Percentiles rank a stretch among this genome's conserved stretches.
Conservation (phyloP, 2,888 invertebrate species). For the Agriopis marginaria region DNA sequence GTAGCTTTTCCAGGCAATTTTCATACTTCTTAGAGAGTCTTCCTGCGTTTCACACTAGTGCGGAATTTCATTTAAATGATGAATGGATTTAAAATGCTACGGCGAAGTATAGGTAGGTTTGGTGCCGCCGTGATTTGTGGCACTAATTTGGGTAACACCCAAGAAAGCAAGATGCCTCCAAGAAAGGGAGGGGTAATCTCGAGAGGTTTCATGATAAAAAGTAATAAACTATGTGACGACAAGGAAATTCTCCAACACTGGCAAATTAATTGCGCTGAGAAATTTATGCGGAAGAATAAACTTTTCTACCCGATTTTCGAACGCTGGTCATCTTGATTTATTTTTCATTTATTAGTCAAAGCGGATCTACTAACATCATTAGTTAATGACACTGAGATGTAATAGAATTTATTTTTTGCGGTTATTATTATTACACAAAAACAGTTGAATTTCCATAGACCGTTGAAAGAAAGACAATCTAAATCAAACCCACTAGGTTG, state of each 20-base stretch:
- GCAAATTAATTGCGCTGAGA: conserved; percentile 18
- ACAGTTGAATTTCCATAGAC: too few relatives aligned
- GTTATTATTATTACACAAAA: too few relatives aligned
- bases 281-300: conserved; percentile 18
- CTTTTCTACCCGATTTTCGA: neutral
- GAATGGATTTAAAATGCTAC: conserved; percentile 61
- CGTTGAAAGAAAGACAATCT: too few relatives aligned
- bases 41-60: conserved; percentile 49
- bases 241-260: conserved; percentile 11
- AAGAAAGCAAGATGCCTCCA: conserved; percentile 24
- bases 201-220: conserved; percentile 14
- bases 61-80: conserved; percentile 59
- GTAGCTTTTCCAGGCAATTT: neutral
- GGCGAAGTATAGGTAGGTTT: conserved; percentile 26
- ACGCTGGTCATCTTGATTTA: neutral
- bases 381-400: too few relatives aligned
- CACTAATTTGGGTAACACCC: conserved; percentile 32
- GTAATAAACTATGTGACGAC: conserved; percentile 13
- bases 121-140: conserved; percentile 23
- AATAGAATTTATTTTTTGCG: too few relatives aligned
- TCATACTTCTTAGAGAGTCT: conserved; percentile 3
- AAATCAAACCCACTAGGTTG: too few relatives aligned
- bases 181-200: conserved; percentile 12
- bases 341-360: neutral
- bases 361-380: neutral